phyloP scores from a whole-genome alignment of 2,113 vertebrate species.

The Crotalus tigris region DNA sequence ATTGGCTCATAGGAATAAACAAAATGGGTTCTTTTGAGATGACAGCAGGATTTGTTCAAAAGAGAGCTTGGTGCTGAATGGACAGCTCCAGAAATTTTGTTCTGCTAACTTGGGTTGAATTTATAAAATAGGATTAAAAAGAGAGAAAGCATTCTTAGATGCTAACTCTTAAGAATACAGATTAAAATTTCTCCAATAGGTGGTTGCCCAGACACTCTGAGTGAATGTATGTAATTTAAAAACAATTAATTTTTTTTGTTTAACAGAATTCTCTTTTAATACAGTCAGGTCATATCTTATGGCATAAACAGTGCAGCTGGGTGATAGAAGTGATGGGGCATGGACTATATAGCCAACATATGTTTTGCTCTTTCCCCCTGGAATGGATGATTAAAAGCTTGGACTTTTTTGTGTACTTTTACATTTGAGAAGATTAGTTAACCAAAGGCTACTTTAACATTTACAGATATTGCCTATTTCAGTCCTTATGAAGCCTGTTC shows the following conservation, averaged over 20 bases:
- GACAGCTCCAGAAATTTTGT: slow-evolving; percentile 10
- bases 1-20: neutral
- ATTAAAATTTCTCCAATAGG: neutral
- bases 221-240: neutral
- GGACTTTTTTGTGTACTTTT: neutral
- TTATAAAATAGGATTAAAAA: neutral
- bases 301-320: neutral
- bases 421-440: neutral
- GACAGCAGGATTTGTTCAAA: neutral
- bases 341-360: neutral
- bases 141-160: neutral
- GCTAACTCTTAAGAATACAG: neutral
- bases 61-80: slow-evolving; percentile 17
- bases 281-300: neutral
- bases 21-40: neutral
- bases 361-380: neutral
- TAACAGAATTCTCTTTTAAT: neutral
- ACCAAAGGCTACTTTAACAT: neutral
- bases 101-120: neutral
- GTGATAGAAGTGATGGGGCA: neutral
- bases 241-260: neutral
- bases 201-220: neutral
- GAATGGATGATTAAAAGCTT: neutral
- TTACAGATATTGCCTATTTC: neutral
- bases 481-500: neutral